Evolutionary conservation across 1,140 invertebrate genomes (phyloP).

Genomic region (Brachionus manjavacas): DNA sequence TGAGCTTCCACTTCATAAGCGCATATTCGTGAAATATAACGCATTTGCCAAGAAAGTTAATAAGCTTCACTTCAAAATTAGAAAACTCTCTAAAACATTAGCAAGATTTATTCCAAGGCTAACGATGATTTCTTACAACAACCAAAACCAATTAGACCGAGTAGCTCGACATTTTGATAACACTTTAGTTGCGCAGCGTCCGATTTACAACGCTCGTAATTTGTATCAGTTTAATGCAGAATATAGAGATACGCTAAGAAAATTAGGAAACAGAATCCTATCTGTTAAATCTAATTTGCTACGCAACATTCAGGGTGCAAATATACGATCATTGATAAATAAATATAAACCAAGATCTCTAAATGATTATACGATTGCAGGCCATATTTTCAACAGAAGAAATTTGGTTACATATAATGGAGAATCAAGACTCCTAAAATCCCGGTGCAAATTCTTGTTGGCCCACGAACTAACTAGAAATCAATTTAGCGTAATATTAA

Average conservation of each 20-base stretch:
- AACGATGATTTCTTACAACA: neutral
- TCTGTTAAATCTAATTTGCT: neutral
- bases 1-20: neutral
- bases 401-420: slow-evolving; percentile 11
- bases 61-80: neutral
- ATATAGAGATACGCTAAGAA: slow-evolving; percentile 17
- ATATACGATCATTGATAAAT: neutral
- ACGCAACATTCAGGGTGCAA: neutral
- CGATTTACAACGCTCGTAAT: neutral
- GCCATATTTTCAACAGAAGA: slow-evolving; percentile 17
- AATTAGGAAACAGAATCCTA: neutral
- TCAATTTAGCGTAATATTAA: slow-evolving; percentile 33
- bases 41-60: neutral
- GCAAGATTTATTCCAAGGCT: neutral
- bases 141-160: neutral
- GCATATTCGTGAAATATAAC: neutral
- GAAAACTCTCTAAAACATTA: neutral
- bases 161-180: neutral
- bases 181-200: neutral
- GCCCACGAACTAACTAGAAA: slow-evolving; percentile 10
- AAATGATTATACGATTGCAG: neutral
- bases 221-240: slow-evolving; percentile 37
- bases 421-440: neutral
- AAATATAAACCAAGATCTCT: slow-evolving; percentile 28
- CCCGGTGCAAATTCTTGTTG: slow-evolving; percentile 4